phyloP scores from a whole-genome alignment of 2,888 invertebrate genomes.

The Ochropleura leucogaster region DNA sequence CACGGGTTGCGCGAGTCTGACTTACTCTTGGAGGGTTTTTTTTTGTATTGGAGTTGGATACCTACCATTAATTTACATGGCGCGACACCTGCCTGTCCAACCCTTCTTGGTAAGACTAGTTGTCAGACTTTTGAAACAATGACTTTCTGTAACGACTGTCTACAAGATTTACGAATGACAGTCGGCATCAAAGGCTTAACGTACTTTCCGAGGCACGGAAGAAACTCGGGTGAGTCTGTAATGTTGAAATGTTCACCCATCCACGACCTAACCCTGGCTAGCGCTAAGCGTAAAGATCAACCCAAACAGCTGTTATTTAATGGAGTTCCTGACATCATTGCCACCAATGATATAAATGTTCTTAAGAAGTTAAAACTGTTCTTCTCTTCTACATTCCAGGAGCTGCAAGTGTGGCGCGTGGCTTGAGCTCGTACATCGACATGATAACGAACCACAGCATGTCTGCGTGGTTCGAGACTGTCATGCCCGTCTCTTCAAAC shows the following conservation, averaged over 20 bases:
- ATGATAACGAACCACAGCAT: conserved; percentile 91
- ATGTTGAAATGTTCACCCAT: no score
- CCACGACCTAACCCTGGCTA: no score
- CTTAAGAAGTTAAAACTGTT: neutral
- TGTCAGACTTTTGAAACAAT: neutral
- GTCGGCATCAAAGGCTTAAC: neutral
- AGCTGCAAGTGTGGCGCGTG: conserved; percentile 94
- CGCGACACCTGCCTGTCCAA: neutral
- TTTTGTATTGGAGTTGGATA: neutral
- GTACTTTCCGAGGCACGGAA: no score
- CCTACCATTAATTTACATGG: neutral
- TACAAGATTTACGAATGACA: neutral
- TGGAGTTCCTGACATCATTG: neutral
- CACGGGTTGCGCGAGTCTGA: no score
- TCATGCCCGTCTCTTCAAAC: conserved; percentile 91
- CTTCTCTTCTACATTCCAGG: conserved; percentile 81
- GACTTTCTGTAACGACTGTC: neutral
- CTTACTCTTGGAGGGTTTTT: no score
- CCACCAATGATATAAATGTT: neutral
- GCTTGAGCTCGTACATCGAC: conserved; percentile 94
- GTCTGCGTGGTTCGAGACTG: conserved; percentile 90
- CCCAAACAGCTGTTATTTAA: no score
- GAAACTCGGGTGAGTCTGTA: no score
- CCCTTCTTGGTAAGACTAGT: neutral
- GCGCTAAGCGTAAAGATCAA: no score